A percentile compares a stretch with the other conserved stretches of the same genome.
These are phyloP conservation scores for Fabriciana adippe DNA, from an alignment of 2,888 invertebrate genomes.

Conservation along the genomic window DNA sequence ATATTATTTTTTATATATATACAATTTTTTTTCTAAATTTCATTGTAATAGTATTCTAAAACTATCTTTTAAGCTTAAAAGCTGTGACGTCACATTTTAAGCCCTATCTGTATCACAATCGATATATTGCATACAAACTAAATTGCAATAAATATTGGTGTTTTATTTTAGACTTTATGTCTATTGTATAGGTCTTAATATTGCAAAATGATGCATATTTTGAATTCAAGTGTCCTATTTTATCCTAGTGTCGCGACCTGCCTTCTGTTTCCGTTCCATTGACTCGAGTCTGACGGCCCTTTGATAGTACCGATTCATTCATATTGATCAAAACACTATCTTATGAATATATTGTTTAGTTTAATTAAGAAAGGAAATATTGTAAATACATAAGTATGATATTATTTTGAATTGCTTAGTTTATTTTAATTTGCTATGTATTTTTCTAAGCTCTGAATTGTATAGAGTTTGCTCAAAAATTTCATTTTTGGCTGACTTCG, in stretches of 20 bases:
- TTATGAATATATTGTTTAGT: conserved; percentile 12
- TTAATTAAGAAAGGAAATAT: conserved; percentile 6
- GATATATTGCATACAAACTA: background rate
- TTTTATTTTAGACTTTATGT: conserved; percentile 7
- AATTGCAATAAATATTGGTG: conserved; percentile 1
- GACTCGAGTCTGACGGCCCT: conserved; percentile 53
- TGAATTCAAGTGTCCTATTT: conserved; percentile 43
- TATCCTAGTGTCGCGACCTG: conserved; percentile 46
- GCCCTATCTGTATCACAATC: background rate
- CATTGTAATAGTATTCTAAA: no score
- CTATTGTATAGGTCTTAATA: background rate
- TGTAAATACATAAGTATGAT: no score
- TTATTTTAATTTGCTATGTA: no score
- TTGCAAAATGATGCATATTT: background rate
- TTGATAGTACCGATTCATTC: conserved; percentile 49
- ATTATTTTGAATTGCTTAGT: no score
- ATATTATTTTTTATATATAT: no score
- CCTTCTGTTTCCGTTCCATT: conserved; percentile 65
- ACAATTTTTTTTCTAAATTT: no score
- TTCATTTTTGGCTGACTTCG: no score
- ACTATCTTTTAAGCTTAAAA: no score
- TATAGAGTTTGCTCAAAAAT: no score
- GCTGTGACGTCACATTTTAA: no score
- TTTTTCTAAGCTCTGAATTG: no score
- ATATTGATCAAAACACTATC: conserved; percentile 33